These are phyloP conservation scores for Hafferia zeledoni DNA, from an alignment of 2,797 vertebrate species.

Conservation along the genomic window DNA sequence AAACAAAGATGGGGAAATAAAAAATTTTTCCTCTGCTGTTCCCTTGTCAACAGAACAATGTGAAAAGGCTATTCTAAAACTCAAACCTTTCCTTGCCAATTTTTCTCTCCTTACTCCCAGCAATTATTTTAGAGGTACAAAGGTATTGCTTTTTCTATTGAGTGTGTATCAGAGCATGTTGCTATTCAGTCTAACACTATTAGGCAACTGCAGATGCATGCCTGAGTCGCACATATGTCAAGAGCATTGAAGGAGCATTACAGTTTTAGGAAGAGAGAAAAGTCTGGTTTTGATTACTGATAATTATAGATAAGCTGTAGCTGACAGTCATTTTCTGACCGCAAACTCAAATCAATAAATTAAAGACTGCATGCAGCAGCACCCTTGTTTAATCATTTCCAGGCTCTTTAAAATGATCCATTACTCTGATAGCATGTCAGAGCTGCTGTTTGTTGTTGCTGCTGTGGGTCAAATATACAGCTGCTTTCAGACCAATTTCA, in stretches of 20 bases:
- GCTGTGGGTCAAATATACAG: slow-evolving; percentile 53
- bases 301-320: slow-evolving; percentile 84
- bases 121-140: background rate
- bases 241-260: slow-evolving; percentile 49
- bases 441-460: slow-evolving; percentile 63
- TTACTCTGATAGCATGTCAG: slow-evolving; percentile 59
- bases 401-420: slow-evolving; percentile 74
- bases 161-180: background rate
- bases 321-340: slow-evolving; percentile 82
- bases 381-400: slow-evolving; percentile 78
- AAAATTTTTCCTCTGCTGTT: background rate
- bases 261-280: slow-evolving; percentile 66
- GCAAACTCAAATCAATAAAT: slow-evolving; percentile 83
- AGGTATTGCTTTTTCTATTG: background rate
- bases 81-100: background rate
- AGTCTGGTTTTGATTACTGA: slow-evolving; percentile 80
- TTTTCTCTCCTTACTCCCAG: background rate
- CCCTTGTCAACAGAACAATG: background rate
- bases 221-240: slow-evolving; percentile 45
- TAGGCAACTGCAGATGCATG: slow-evolving; percentile 35
- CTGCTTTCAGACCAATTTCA: slow-evolving; percentile 45
- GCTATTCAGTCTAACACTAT: background rate
- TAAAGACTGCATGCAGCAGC: slow-evolving; percentile 76
- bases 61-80: background rate
- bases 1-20: background rate